A percentile compares a stretch with the other conserved stretches of the same genome.
phyloP scores from a whole-genome alignment of 92 coral and sea anemone species.

The Epizoanthus rinbou region DNA sequence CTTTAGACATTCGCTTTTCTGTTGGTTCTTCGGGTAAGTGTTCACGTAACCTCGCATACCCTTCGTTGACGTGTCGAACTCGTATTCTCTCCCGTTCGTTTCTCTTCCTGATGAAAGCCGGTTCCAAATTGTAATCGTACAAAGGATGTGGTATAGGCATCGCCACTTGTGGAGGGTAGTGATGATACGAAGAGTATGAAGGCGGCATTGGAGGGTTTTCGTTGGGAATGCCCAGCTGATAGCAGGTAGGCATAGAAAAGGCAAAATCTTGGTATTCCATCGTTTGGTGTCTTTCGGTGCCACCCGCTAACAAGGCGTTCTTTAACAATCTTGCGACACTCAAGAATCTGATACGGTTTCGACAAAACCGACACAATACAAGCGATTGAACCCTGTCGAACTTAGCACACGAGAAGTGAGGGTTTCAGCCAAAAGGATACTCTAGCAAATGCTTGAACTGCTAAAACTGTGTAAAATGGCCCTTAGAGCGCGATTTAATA shows the following conservation, averaged over 20 bases:
- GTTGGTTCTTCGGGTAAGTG: conserved; percentile 98
- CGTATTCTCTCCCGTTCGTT: conserved; percentile 96
- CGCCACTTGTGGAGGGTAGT: conserved; percentile 92
- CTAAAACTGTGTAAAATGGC: conserved; percentile 69
- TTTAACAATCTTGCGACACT: conserved; percentile 3
- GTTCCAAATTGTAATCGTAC: conserved; percentile 96
- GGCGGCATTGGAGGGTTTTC: conserved; percentile 85
- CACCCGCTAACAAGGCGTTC: conserved; percentile 31
- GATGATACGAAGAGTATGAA: conserved; percentile 33
- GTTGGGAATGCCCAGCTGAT: conserved; percentile 97
- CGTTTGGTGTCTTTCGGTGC: conserved; percentile 26
- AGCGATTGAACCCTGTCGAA: conserved; percentile 15
- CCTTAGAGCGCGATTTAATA: conserved; percentile 88
- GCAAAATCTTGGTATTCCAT: conserved; percentile 89
- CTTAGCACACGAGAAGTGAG: neutral
- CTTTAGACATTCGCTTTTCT: conserved; percentile 97
- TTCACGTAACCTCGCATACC: conserved; percentile 96
- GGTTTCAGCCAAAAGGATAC: conserved; percentile 7
- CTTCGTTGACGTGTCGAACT: conserved; percentile 98
- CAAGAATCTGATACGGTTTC: neutral
- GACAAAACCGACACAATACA: conserved; percentile 2
- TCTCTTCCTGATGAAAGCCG: conserved; percentile 95
- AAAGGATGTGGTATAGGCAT: conserved; percentile 99
- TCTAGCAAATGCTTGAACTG: conserved; percentile 24
- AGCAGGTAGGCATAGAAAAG: conserved; percentile 99